These are phyloP conservation scores for Acinonyx jubatus DNA, from an alignment of 2,113 vertebrate genomes.

Conservation along the genomic window DNA sequence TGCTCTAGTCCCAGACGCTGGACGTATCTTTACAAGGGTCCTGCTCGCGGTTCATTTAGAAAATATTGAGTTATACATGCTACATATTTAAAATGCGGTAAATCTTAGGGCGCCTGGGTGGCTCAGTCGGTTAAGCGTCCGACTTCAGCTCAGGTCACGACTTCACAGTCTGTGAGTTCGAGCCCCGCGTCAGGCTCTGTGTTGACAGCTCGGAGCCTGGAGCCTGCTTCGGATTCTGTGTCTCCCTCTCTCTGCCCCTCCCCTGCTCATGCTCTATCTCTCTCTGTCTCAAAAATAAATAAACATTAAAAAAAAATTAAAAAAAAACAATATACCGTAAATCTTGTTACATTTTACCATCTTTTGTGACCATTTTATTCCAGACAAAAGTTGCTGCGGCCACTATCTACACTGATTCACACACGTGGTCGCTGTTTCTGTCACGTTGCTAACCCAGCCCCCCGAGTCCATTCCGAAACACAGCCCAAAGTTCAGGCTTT, in stretches of 20 bases:
- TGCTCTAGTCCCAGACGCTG: not conserved
- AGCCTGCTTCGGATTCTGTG: no score
- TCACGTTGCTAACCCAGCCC: rapidly evolving
- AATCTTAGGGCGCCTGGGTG: no score
- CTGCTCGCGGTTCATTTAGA: not conserved
- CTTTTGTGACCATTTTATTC: not conserved
- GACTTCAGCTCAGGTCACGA: no score
- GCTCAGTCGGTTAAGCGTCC: no score
- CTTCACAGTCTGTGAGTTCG: no score
- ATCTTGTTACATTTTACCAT: not conserved
- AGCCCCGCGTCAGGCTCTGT: no score
- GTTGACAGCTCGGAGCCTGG: no score
- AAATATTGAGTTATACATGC: not conserved
- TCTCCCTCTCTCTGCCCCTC: no score
- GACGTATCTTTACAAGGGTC: not conserved
- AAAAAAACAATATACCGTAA: not conserved
- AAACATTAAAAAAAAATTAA: not conserved
- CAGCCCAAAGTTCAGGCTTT: not conserved
- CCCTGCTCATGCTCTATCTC: no score
- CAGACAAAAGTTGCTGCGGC: not conserved
- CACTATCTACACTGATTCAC: not conserved
- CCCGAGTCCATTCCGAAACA: not conserved
- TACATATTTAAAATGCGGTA: no score
- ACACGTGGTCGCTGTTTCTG: rapidly evolving
- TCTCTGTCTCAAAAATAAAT: no score